These are phyloP conservation scores for Tetranychus cinnabarinus DNA, from an alignment of 1,140 invertebrate species.

Conservation along the genomic window DNA sequence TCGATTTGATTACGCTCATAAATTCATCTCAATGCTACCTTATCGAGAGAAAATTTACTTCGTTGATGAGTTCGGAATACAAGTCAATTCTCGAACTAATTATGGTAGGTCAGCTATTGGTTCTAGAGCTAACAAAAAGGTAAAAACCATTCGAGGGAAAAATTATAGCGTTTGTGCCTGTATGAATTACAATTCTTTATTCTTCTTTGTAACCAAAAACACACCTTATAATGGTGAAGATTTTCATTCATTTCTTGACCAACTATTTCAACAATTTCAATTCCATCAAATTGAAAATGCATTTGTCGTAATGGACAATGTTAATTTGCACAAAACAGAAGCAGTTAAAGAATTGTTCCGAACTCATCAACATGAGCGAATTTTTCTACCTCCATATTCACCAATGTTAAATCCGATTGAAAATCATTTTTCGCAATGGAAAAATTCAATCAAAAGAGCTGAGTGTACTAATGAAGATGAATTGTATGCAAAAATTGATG, in stretches of 20 bases:
- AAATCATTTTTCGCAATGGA: background rate
- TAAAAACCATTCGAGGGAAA: background rate
- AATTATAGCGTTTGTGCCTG: background rate
- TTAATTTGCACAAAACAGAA: background rate
- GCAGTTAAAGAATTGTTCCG: background rate
- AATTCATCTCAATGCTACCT: background rate
- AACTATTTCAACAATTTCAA: background rate
- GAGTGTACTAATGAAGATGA: background rate
- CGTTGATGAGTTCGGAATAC: background rate
- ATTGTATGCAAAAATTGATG: background rate
- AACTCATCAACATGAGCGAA: background rate
- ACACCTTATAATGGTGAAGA: background rate
- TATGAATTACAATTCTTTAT: background rate
- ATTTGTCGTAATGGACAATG: background rate
- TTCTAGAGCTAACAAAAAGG: background rate
- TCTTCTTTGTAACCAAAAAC: background rate
- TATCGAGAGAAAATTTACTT: background rate
- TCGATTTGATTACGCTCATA: background rate
- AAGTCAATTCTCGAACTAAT: background rate
- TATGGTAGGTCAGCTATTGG: background rate
- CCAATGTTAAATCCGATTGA: background rate
- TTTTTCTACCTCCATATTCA: slow-evolving; percentile 1
- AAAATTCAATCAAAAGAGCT: background rate
- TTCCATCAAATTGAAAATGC: background rate
- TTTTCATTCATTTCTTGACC: background rate